Percentiles rank a stretch among this genome's conserved stretches.
These are phyloP conservation scores for Turdus rufiventris DNA, from an alignment of 2,113 vertebrate genomes.

Conservation along the genomic window DNA sequence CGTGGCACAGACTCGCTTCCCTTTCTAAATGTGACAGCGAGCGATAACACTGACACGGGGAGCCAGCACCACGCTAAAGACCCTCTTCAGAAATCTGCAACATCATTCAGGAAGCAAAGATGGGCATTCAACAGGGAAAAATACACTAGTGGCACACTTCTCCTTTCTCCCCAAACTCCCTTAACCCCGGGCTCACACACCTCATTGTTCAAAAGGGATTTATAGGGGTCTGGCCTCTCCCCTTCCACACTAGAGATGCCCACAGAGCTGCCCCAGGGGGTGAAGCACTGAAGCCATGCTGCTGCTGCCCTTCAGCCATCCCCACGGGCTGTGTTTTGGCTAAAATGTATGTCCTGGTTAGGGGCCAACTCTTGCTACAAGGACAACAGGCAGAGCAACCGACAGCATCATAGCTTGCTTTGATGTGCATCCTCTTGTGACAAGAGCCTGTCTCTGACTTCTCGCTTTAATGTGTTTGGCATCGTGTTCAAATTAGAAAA, in stretches of 20 bases:
- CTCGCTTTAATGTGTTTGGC: neutral
- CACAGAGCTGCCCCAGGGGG: neutral
- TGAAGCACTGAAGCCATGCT: neutral
- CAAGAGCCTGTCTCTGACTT: neutral
- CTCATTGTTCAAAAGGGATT: neutral
- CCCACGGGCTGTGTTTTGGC: neutral
- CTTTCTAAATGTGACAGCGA: slow-evolving; percentile 18
- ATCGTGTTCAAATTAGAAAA: neutral
- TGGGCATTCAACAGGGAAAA: neutral
- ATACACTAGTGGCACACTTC: fast-evolving
- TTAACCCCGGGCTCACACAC: neutral
- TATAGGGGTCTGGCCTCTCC: neutral
- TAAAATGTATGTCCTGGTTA: neutral
- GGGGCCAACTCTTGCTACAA: neutral
- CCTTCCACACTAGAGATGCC: fast-evolving
- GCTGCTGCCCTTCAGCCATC: neutral
- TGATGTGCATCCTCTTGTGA: neutral
- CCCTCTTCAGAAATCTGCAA: neutral
- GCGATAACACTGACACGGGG: neutral
- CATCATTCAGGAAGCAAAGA: neutral
- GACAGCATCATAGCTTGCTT: neutral
- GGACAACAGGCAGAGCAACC: neutral
- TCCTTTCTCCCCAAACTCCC: neutral
- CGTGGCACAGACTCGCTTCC: neutral
- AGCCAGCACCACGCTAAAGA: slow-evolving; percentile 1